phyloP scores from a whole-genome alignment of 2,888 invertebrate genomes.

The Papilio gigon region DNA sequence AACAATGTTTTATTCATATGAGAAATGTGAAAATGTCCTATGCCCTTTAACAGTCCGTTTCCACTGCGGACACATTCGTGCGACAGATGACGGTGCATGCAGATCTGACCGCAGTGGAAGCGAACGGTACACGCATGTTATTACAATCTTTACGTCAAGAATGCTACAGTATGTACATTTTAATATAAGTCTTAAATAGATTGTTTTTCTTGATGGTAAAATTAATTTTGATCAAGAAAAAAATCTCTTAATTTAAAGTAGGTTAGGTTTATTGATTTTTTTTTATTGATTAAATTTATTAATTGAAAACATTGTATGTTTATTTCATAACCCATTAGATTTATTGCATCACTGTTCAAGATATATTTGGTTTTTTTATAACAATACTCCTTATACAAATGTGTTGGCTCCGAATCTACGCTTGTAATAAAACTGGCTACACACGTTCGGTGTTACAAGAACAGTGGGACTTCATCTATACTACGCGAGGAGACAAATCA shows the following conservation, averaged over 20 bases:
- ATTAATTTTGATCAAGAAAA: not conserved
- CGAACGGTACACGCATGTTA: not conserved
- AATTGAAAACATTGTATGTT: not conserved
- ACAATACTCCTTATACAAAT: no score
- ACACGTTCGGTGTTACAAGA: no score
- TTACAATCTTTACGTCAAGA: not conserved
- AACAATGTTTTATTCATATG: not conserved
- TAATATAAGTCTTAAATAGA: not conserved
- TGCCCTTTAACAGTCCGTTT: not conserved
- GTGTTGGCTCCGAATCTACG: no score
- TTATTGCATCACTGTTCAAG: no score
- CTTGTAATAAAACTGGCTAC: no score
- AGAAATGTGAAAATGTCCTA: not conserved
- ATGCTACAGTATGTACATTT: not conserved
- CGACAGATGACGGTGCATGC: not conserved
- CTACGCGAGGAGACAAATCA: no score
- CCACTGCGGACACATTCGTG: no score
- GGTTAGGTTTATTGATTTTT: not conserved
- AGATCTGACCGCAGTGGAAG: not conserved
- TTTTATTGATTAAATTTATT: not conserved
- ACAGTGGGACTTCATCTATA: no score
- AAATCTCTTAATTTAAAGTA: not conserved
- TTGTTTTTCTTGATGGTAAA: conserved; percentile 4
- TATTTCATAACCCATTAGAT: not conserved
- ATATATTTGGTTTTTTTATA: no score